Percentiles rank a stretch among this genome's conserved stretches.
These are phyloP conservation scores for Troides oblongomaculatus DNA, from an alignment of 2,888 invertebrate species.

Conservation along the genomic window DNA sequence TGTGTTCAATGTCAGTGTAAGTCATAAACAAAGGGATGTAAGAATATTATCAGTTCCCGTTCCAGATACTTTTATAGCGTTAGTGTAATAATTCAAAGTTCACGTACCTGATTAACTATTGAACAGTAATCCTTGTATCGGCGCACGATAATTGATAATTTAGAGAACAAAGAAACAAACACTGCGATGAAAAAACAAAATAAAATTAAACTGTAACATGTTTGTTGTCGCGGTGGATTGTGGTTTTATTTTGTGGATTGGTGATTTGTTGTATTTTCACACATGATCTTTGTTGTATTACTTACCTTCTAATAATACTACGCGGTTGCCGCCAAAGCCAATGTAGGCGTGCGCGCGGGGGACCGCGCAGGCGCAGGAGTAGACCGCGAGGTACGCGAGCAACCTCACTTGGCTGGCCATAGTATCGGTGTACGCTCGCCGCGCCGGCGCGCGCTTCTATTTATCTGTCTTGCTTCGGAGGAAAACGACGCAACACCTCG, in stretches of 20 bases:
- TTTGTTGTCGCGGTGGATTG: background rate
- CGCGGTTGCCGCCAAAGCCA: background rate
- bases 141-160: background rate
- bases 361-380: constrained; percentile 41
- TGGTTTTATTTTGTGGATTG: background rate
- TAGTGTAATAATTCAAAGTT: background rate
- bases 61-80: background rate
- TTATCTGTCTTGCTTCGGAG: constrained; percentile 31
- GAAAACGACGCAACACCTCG: constrained; percentile 8
- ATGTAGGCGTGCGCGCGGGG: constrained; percentile 39
- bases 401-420: constrained; percentile 38
- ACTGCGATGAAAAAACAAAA: background rate
- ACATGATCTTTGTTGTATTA: constrained; percentile 3
- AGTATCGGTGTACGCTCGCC: constrained; percentile 15
- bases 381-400: constrained; percentile 44
- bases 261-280: background rate
- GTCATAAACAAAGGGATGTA: background rate
- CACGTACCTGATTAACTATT: background rate
- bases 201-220: background rate
- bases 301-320: constrained; percentile 13
- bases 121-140: background rate
- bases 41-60: background rate
- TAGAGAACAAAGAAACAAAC: background rate
- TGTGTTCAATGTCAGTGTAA: background rate
- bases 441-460: constrained; percentile 39